These are phyloP conservation scores for Synaphobranchus kaupii DNA, from an alignment of 2,797 vertebrate genomes.

Conservation along the genomic window DNA sequence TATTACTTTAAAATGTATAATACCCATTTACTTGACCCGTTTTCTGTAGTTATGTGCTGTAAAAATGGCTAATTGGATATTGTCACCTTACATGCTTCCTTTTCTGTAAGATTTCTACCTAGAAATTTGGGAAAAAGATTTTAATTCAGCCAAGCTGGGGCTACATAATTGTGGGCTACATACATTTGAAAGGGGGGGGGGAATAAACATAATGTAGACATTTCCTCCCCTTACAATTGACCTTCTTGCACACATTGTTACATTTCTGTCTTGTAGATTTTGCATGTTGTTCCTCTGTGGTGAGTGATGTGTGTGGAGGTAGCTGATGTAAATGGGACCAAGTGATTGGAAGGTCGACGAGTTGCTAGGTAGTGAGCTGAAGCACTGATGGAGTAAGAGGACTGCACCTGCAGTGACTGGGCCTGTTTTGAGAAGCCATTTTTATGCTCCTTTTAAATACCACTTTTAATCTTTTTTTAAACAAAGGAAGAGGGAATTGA, in stretches of 20 bases:
- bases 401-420: slow-evolving; percentile 60
- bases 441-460: slow-evolving; percentile 18
- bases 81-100: slow-evolving; percentile 61
- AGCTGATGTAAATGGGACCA: slow-evolving; percentile 65
- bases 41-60: slow-evolving; percentile 46
- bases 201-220: not conserved
- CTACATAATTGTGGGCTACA: not conserved
- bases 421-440: not conserved
- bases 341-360: slow-evolving; percentile 66
- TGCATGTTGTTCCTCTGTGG: not conserved
- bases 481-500: slow-evolving; percentile 19
- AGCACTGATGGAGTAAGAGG: slow-evolving; percentile 46
- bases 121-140: slow-evolving; percentile 43
- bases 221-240: not conserved
- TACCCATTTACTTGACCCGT: slow-evolving; percentile 18
- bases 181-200: not conserved
- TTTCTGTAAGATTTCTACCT: slow-evolving; percentile 49
- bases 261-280: not conserved
- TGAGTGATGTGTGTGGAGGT: slow-evolving; percentile 64
- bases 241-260: not conserved
- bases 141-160: not conserved
- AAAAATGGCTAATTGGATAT: slow-evolving; percentile 58
- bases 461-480: slow-evolving; percentile 13
- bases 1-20: slow-evolving; percentile 36
- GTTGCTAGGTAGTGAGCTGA: slow-evolving; percentile 74